phyloP scores from a whole-genome alignment of 2,888 invertebrate genomes.

The Chirona hameri region DNA sequence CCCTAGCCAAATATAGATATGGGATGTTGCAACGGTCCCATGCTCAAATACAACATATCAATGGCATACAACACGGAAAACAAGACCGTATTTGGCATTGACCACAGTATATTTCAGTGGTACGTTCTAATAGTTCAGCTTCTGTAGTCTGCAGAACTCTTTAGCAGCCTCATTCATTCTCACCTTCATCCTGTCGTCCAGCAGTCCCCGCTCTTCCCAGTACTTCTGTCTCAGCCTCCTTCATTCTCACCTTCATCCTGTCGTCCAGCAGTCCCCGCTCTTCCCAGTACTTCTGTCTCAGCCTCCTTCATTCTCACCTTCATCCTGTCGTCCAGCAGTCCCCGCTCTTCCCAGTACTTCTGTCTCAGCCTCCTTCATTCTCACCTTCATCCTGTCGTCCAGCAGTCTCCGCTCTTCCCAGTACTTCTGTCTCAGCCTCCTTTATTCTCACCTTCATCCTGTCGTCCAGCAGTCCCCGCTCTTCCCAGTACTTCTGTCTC shows the following conservation, averaged over 20 bases:
- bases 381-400: slow-evolving; percentile 36
- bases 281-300: background rate
- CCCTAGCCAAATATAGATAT: too few species aligned
- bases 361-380: too few species aligned
- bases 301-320: too few species aligned
- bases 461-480: slow-evolving; percentile 27
- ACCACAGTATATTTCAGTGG: background rate
- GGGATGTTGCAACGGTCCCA: too few species aligned
- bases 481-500: background rate
- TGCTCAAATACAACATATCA: too few species aligned
- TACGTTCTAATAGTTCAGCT: background rate
- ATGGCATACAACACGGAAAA: too few species aligned
- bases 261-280: slow-evolving; percentile 28
- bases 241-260: slow-evolving; percentile 36
- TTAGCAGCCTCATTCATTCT: too few species aligned
- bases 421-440: background rate
- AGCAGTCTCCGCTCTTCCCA: background rate
- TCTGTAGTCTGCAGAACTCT: too few species aligned
- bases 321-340: slow-evolving; percentile 34
- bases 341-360: background rate
- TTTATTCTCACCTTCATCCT: slow-evolving; percentile 37
- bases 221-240: background rate
- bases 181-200: slow-evolving; percentile 35
- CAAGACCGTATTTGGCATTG: too few species aligned
- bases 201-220: background rate